These are phyloP conservation scores for Oreortyx pictus DNA, from an alignment of 2,797 vertebrate genomes.

Conservation along the genomic window DNA sequence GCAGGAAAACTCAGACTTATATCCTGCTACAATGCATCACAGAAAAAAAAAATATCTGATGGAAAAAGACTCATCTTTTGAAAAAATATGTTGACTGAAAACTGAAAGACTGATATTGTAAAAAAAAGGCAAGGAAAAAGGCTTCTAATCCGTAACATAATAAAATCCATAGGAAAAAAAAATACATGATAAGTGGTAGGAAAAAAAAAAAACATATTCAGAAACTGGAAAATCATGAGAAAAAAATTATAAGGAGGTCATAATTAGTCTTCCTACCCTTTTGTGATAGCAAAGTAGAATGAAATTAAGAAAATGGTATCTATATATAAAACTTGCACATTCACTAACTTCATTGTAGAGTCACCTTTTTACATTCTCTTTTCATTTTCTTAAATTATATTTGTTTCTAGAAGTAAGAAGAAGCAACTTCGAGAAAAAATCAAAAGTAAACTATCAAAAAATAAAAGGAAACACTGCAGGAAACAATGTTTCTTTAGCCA, in stretches of 20 bases:
- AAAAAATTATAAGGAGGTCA: not conserved
- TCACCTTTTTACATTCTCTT: not conserved
- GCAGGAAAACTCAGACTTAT: not conserved
- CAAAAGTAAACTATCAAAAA: not conserved
- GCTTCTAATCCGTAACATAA: not conserved
- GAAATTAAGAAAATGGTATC: not conserved
- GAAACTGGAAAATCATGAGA: not conserved
- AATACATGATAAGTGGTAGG: not conserved
- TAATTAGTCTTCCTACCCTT: not conserved
- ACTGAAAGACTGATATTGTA: fast-evolving
- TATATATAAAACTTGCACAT: not conserved
- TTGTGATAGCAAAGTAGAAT: not conserved
- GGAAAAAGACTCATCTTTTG: not conserved
- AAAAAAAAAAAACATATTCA: not conserved
- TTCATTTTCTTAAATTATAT: not conserved
- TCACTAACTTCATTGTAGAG: not conserved
- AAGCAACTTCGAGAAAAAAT: not conserved
- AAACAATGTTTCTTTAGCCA: not conserved
- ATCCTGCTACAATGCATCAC: fast-evolving
- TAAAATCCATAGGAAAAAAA: not conserved
- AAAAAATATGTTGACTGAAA: not conserved
- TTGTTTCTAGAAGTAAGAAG: not conserved
- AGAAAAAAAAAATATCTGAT: not conserved
- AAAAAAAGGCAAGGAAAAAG: not conserved
- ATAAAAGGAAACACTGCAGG: fast-evolving